Percentiles rank a stretch among this genome's conserved stretches.
Evolutionary conservation across 2,113 vertebrate genomes (phyloP).

Genomic region (Mellivora capensis): DNA sequence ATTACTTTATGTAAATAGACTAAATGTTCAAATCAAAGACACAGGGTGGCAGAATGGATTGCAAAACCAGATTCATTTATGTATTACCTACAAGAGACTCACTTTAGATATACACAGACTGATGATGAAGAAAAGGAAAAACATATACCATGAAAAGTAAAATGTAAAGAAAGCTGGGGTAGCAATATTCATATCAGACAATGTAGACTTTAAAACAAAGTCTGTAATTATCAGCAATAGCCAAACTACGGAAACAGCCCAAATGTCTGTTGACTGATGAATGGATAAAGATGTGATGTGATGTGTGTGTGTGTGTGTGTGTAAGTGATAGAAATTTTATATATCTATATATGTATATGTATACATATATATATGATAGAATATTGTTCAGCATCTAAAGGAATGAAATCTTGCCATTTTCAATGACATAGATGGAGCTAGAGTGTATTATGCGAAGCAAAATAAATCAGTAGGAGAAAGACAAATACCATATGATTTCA

Average conservation of each 20-base stretch:
- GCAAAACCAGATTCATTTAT: not conserved
- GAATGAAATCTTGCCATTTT: not conserved
- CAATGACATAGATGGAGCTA: not conserved
- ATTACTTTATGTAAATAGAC: not conserved
- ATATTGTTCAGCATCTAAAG: not conserved
- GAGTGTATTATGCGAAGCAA: not conserved
- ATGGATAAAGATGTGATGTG: too few relatives aligned
- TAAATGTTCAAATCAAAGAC: not conserved
- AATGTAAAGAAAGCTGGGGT: not conserved
- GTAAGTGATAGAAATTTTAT: too few relatives aligned
- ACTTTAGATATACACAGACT: not conserved
- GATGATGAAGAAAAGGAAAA: not conserved
- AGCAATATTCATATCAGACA: not conserved
- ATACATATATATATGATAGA: too few relatives aligned
- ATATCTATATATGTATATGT: accelerated
- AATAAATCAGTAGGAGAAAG: not conserved
- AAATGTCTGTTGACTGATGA: too few relatives aligned
- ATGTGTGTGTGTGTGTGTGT: not conserved
- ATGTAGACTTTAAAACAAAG: not conserved
- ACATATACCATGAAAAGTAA: not conserved
- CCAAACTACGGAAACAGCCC: too few relatives aligned
- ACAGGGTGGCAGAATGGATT: not conserved
- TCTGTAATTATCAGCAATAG: not conserved
- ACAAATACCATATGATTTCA: not conserved
- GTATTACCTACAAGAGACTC: not conserved